These are phyloP conservation scores for Ophioninae sp. DNA, from an alignment of 2,888 invertebrate species.

Conservation along the genomic window DNA sequence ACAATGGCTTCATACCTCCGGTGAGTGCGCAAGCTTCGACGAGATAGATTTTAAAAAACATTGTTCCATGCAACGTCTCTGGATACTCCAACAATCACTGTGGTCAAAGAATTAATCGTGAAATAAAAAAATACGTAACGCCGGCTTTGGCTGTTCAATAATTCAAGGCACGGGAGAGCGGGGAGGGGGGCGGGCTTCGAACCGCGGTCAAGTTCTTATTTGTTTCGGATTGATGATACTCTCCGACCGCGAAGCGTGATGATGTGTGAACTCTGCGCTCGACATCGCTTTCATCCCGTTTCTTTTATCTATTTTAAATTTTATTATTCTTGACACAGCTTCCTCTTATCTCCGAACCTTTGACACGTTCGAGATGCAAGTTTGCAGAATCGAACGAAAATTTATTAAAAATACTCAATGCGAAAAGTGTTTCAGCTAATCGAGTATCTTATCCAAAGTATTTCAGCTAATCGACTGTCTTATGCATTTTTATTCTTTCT, in stretches of 20 bases:
- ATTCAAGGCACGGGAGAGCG: too few species aligned
- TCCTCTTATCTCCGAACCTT: constrained; percentile 25
- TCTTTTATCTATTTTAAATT: constrained; percentile 26
- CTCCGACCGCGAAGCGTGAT: not conserved
- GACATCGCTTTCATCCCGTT: constrained; percentile 5
- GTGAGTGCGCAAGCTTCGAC: constrained; percentile 67
- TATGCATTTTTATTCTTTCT: not conserved
- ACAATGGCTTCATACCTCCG: constrained; percentile 74
- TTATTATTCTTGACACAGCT: constrained; percentile 14
- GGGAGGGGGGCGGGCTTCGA: too few species aligned
- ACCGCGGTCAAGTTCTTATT: too few species aligned
- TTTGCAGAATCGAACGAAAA: not conserved
- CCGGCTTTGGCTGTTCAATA: not conserved
- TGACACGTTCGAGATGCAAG: constrained; percentile 6
- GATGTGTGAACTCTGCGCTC: constrained; percentile 7
- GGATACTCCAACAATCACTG: not conserved
- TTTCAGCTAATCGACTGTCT: too few species aligned
- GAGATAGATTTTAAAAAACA: not conserved
- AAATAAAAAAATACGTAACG: not conserved
- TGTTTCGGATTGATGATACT: not conserved
- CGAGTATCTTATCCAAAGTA: too few species aligned
- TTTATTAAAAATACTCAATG: constrained; percentile 4
- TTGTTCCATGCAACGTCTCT: not conserved
- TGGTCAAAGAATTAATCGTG: not conserved
- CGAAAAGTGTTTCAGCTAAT: not conserved